Conservation (phyloP, 53 echinoderm and acorn worm species). For the Echinarachnius parma region DNA sequence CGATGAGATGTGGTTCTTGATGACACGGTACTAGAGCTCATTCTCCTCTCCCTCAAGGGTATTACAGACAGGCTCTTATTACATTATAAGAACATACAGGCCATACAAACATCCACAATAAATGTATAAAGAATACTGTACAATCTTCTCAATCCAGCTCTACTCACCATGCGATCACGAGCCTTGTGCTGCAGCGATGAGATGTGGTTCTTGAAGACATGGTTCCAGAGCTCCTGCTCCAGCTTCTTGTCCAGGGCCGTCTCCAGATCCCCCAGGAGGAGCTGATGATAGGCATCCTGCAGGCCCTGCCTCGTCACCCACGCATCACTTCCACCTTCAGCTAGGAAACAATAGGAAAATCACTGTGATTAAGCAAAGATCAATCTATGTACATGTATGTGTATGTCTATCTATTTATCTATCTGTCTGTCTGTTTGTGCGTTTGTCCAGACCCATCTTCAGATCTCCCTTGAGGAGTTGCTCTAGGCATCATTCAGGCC, state of each 20-base stretch:
- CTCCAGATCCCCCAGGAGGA: slow-evolving; percentile 77
- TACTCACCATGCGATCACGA: slow-evolving; percentile 85
- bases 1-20: no score
- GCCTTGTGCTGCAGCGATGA: slow-evolving; percentile 88
- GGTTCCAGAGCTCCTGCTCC: slow-evolving; percentile 95
- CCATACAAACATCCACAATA: no score
- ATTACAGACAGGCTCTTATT: no score
- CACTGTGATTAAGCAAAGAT: no score
- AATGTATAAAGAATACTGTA: no score
- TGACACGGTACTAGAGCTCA: no score
- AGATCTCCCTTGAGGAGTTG: slow-evolving; percentile 71
- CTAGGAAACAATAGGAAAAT: no score
- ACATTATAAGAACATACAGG: no score
- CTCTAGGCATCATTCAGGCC: slow-evolving; percentile 78
- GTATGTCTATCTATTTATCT: no score
- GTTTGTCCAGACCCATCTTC: slow-evolving; percentile 91
- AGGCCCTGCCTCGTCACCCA: slow-evolving; percentile 91
- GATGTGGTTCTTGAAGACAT: slow-evolving; percentile 98
- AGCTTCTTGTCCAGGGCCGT: slow-evolving; percentile 94
- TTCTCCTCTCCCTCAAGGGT: no score
- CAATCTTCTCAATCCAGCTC: neutral
- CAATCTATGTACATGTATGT: no score
- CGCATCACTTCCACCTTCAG: slow-evolving; percentile 90
- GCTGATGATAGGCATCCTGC: slow-evolving; percentile 78
- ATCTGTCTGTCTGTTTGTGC: no score